Conservation (phyloP, 2,888 invertebrate genomes). For the Alentia gelatinosa region DNA sequence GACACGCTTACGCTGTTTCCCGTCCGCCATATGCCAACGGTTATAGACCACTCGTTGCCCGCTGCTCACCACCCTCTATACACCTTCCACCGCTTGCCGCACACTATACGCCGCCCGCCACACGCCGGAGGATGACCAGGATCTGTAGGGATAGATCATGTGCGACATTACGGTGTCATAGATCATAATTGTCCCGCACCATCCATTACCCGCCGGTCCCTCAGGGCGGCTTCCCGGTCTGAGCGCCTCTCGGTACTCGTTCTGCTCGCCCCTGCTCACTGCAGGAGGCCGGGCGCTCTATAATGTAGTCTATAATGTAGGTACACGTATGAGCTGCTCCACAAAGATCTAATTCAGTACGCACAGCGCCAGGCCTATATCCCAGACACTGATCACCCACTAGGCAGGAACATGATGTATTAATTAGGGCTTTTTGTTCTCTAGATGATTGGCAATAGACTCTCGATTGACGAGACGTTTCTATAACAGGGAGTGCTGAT, state of each 20-base stretch:
- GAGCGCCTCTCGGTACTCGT: not conserved
- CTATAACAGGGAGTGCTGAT: too few species aligned
- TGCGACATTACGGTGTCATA: not conserved
- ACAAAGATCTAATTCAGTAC: too few species aligned
- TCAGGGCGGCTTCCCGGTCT: not conserved
- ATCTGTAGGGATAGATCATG: not conserved
- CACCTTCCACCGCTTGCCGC: not conserved
- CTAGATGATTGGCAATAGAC: too few species aligned
- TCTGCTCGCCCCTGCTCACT: not conserved
- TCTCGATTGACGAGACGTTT: too few species aligned
- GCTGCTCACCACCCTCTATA: not conserved
- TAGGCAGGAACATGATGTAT: too few species aligned
- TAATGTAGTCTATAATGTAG: too few species aligned
- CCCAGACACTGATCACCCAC: too few species aligned
- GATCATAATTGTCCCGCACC: constrained; percentile 19
- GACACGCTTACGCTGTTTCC: too few species aligned
- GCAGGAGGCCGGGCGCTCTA: not conserved
- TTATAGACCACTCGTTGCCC: not conserved
- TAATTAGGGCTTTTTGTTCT: too few species aligned
- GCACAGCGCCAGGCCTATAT: too few species aligned
- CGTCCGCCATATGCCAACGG: too few species aligned
- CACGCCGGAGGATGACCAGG: not conserved
- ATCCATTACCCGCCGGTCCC: not conserved
- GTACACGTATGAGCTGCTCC: too few species aligned
- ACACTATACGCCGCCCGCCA: not conserved